phyloP scores from a whole-genome alignment of 64 coral and sea anemone species.

The Anthopleura sola region DNA sequence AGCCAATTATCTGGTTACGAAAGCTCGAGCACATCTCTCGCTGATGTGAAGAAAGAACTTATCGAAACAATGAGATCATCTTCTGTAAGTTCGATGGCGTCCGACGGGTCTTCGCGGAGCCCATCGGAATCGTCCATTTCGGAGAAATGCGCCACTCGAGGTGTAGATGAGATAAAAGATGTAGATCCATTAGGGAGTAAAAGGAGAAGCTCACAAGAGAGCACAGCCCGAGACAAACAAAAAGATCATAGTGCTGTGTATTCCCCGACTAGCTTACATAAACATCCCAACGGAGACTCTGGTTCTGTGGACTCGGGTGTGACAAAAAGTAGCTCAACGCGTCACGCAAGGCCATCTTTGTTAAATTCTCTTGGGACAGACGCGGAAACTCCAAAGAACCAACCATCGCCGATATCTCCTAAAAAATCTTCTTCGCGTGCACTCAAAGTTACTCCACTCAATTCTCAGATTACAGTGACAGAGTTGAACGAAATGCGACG shows the following conservation, averaged over 20 bases:
- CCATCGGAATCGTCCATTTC: slow-evolving; percentile 5
- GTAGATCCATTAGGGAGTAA: background rate
- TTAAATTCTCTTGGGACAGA: background rate
- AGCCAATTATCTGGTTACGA: background rate
- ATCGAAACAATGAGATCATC: background rate
- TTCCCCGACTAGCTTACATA: background rate
- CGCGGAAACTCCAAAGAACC: background rate
- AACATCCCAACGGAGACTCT: background rate
- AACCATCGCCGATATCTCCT: background rate
- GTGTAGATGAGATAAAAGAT: background rate
- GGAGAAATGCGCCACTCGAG: background rate
- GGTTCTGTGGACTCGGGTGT: background rate
- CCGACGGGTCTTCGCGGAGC: background rate
- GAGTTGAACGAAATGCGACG: slow-evolving; percentile 12
- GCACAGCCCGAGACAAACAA: background rate
- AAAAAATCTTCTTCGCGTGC: background rate
- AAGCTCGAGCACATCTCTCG: background rate
- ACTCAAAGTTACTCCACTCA: background rate
- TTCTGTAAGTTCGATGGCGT: background rate
- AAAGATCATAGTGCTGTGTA: background rate
- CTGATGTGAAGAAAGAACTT: slow-evolving; percentile 2
- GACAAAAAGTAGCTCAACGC: background rate
- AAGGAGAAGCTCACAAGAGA: background rate
- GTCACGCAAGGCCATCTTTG: background rate
- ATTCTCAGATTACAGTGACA: background rate